Evolutionary conservation across 2,113 vertebrate genomes (phyloP).

Genomic region (Syrmaticus mikado): DNA sequence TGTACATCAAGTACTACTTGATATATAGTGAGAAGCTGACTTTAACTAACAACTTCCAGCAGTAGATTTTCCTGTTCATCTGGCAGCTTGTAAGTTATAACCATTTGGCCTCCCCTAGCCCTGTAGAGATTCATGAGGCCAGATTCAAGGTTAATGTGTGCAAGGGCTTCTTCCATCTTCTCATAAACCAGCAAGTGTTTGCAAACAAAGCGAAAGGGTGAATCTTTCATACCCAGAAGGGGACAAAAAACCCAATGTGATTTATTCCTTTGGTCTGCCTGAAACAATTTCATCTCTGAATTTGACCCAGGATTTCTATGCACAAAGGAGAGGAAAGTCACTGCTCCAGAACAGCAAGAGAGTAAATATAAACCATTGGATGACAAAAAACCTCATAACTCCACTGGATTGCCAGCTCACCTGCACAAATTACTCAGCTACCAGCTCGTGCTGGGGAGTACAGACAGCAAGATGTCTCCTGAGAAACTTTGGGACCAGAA

Average conservation of each 20-base stretch:
- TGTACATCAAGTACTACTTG: accelerated
- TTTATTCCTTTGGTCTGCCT: not conserved
- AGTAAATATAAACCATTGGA: not conserved
- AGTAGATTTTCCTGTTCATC: constrained; percentile 27
- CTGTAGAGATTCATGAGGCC: constrained; percentile 16
- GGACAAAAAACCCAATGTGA: not conserved
- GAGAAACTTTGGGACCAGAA: not conserved
- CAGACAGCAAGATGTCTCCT: not conserved
- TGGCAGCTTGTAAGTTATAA: constrained; percentile 3
- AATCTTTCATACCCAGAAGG: not conserved
- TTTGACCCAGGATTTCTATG: not conserved
- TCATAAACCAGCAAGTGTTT: constrained; percentile 1
- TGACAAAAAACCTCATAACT: not conserved
- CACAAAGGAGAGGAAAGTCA: not conserved
- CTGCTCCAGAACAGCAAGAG: not conserved
- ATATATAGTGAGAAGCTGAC: not conserved
- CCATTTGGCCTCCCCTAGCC: constrained; percentile 15
- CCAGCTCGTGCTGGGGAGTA: not conserved
- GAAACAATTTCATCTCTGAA: not conserved
- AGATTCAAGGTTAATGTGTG: not conserved
- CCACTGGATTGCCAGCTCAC: not conserved
- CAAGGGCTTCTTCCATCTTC: not conserved
- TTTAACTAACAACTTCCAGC: constrained; percentile 1
- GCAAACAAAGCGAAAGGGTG: not conserved
- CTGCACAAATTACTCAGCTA: not conserved